Conservation (phyloP, 2,113 vertebrate species). For the Dromiciops gliroides region DNA sequence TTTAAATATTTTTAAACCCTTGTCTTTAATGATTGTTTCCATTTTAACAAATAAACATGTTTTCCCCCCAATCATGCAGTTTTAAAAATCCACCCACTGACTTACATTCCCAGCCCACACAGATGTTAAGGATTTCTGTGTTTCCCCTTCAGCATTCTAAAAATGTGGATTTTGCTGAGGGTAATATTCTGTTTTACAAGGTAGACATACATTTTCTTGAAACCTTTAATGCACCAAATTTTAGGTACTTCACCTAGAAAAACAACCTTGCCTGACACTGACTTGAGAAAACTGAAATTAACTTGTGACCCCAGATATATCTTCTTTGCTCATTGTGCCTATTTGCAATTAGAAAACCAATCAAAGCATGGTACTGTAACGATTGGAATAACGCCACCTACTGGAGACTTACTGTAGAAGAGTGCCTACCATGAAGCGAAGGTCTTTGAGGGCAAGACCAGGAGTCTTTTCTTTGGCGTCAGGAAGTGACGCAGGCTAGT, state of each 20-base stretch:
- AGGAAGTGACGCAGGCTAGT: too few relatives aligned
- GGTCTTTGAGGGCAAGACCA: too few relatives aligned
- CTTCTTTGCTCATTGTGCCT: not conserved
- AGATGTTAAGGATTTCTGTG: conserved; percentile 82
- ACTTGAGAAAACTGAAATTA: conserved; percentile 17
- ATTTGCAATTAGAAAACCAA: not conserved
- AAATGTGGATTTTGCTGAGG: conserved; percentile 60
- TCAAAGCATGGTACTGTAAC: not conserved
- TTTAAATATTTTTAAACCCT: conserved; percentile 86
- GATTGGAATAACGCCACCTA: too few relatives aligned
- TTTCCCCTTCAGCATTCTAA: conserved; percentile 73
- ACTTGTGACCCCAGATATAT: not conserved
- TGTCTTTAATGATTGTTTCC: conserved; percentile 87
- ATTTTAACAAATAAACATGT: conserved; percentile 89
- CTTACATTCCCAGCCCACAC: conserved; percentile 87
- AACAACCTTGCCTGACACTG: conserved; percentile 32
- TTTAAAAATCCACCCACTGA: conserved; percentile 84
- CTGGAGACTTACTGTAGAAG: too few relatives aligned
- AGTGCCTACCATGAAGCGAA: too few relatives aligned
- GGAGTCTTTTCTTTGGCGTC: too few relatives aligned
- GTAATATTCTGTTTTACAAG: conserved; percentile 28
- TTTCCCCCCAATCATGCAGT: conserved; percentile 78
- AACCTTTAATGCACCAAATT: conserved; percentile 1
- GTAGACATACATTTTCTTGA: conserved; percentile 58
- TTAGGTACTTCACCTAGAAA: not conserved